Conservation (phyloP, 2,888 invertebrate species). For the Thyatira batis region DNA sequence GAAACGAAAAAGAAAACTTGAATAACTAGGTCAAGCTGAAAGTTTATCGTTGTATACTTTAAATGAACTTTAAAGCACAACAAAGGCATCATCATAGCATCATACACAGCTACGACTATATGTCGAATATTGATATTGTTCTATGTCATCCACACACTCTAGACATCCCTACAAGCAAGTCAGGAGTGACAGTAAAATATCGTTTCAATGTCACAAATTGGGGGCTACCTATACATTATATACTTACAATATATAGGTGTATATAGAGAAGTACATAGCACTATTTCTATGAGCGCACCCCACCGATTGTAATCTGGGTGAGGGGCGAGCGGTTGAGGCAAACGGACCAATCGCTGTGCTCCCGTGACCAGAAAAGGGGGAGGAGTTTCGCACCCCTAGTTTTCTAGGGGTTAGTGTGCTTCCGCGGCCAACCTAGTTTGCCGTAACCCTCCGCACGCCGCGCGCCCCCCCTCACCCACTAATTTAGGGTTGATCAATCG, state of each 20-base stretch:
- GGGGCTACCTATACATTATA: conserved; percentile 63
- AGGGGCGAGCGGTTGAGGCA: conserved; percentile 74
- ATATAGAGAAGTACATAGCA: conserved; percentile 72
- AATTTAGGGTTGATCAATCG: conserved; percentile 82
- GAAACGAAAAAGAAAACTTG: too few species aligned
- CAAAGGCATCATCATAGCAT: not conserved
- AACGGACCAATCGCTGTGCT: conserved; percentile 79
- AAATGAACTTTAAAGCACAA: too few species aligned
- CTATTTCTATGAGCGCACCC: conserved; percentile 82
- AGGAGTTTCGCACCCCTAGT: conserved; percentile 83
- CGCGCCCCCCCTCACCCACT: conserved; percentile 65
- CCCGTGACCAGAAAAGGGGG: conserved; percentile 82
- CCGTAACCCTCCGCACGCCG: conserved; percentile 66
- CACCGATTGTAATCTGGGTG: conserved; percentile 81
- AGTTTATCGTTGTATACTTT: too few species aligned
- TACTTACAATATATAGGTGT: conserved; percentile 60
- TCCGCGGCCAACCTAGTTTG: conserved; percentile 82
- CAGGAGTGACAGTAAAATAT: conserved; percentile 26
- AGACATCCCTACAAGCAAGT: conserved; percentile 5
- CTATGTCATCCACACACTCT: conserved; percentile 1
- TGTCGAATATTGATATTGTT: not conserved
- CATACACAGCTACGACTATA: not conserved
- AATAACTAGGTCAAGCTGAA: too few species aligned
- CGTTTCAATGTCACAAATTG: conserved; percentile 74
- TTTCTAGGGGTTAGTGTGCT: conserved; percentile 83